phyloP scores from a whole-genome alignment of 2,888 invertebrate genomes.

The Ormyrus labotus region DNA sequence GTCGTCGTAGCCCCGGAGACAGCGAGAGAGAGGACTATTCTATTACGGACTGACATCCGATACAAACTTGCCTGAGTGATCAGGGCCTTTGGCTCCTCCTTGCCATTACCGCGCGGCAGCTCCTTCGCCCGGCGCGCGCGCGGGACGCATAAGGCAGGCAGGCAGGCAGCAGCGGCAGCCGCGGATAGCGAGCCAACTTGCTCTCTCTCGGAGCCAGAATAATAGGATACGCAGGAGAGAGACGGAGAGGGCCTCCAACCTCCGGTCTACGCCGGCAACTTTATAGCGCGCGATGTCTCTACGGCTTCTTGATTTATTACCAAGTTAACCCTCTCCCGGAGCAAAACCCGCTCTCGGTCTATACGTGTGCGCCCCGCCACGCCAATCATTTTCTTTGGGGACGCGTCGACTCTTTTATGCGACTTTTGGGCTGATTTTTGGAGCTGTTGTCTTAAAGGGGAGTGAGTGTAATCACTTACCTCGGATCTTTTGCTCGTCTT shows the following conservation, averaged over 20 bases:
- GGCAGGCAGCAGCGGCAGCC: neutral
- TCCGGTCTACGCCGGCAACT: constrained; percentile 62
- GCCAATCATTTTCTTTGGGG: no score
- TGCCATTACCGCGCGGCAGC: constrained; percentile 57
- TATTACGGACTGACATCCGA: constrained; percentile 74
- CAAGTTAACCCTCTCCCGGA: constrained; percentile 68
- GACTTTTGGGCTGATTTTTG: no score
- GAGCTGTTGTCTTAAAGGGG: no score
- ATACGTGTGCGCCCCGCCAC: neutral
- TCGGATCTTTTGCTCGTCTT: constrained; percentile 95
- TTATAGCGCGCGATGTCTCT: constrained; percentile 68
- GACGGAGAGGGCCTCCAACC: constrained; percentile 43
- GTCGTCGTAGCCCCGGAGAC: no score
- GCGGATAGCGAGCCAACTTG: constrained; percentile 33
- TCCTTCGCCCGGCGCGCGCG: neutral
- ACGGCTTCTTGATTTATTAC: constrained; percentile 74
- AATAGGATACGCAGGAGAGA: constrained; percentile 69
- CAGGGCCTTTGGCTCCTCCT: constrained; percentile 66
- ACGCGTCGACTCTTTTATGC: no score
- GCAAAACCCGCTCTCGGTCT: constrained; percentile 42
- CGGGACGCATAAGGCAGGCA: neutral
- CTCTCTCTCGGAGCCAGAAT: constrained; percentile 62
- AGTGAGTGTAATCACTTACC: constrained; percentile 81
- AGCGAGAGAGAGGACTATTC: constrained; percentile 69
- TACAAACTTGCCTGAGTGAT: constrained; percentile 73